phyloP scores from a whole-genome alignment of 2,113 vertebrate species.

The Anarrhichthys ocellatus region DNA sequence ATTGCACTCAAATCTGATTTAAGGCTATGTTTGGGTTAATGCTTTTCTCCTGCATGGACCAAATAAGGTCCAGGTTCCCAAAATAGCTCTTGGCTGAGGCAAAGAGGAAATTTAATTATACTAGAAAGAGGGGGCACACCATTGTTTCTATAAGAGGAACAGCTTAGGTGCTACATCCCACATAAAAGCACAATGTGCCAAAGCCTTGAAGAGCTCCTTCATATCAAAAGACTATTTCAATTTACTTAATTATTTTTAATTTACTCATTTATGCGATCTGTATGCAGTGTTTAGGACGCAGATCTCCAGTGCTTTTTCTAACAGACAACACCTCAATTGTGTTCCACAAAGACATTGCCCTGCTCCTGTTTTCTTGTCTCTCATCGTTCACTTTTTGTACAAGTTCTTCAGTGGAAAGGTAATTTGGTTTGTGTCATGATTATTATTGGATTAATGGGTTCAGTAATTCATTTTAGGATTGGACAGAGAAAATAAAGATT shows the following conservation, averaged over 20 bases:
- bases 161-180: conserved; percentile 51
- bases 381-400: conserved; percentile 17
- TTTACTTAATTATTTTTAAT: conserved; percentile 34
- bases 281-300: not conserved
- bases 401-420: conserved; percentile 25
- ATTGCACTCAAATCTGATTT: conserved; percentile 39
- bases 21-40: conserved; percentile 40
- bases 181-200: conserved; percentile 26
- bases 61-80: conserved; percentile 34
- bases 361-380: not conserved
- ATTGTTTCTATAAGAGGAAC: conserved; percentile 56
- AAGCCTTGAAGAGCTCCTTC: conserved; percentile 14
- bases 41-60: conserved; percentile 37
- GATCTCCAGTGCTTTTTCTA: not conserved
- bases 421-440: conserved; percentile 27
- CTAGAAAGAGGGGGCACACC: conserved; percentile 41
- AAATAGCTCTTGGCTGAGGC: conserved; percentile 55
- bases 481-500: conserved; percentile 47
- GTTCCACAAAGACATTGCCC: not conserved
- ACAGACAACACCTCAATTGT: not conserved
- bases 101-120: conserved; percentile 62
- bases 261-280: conserved; percentile 9
- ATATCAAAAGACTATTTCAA: conserved; percentile 40
- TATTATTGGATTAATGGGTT: conserved; percentile 36
- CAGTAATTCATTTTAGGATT: conserved; percentile 24